Percentiles rank a stretch among this genome's conserved stretches.
phyloP scores from a whole-genome alignment of 2,113 vertebrate genomes.

The Leuciscus idus region DNA sequence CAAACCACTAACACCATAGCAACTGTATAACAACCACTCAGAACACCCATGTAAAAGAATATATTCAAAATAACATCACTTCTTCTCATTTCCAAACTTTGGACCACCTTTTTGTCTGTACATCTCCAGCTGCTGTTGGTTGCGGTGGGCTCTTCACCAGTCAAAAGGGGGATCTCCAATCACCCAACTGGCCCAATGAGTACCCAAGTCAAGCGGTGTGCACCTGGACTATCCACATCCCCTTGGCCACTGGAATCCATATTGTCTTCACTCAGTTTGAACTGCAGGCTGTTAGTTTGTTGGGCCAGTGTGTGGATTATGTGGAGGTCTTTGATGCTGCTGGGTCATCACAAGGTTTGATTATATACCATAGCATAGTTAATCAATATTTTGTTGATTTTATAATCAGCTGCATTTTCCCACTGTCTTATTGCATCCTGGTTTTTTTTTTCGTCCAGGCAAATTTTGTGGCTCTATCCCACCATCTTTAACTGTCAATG shows the following conservation, averaged over 20 bases:
- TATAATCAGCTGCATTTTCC: slow-evolving; percentile 2
- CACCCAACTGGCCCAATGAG: slow-evolving; percentile 72
- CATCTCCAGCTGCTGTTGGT: slow-evolving; percentile 49
- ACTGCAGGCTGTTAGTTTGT: slow-evolving; percentile 64
- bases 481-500: slow-evolving; percentile 56
- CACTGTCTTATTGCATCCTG: slow-evolving; percentile 31
- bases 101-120: background rate
- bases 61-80: background rate
- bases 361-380: background rate
- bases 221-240: slow-evolving; percentile 73
- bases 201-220: slow-evolving; percentile 70
- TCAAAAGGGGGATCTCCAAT: slow-evolving; percentile 69
- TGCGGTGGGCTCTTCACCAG: slow-evolving; percentile 73
- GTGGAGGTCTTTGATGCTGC: slow-evolving; percentile 73
- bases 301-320: slow-evolving; percentile 73
- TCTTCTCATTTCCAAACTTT: background rate
- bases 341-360: slow-evolving; percentile 65
- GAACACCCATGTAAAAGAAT: background rate
- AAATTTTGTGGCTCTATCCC: slow-evolving; percentile 69
- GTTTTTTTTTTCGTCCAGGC: slow-evolving; percentile 58
- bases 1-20: background rate
- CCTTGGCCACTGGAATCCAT: slow-evolving; percentile 60
- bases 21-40: background rate
- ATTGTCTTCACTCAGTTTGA: slow-evolving; percentile 75
- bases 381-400: no score